Conservation (phyloP, 1,140 invertebrate genomes). For the Argopecten irradians region DNA sequence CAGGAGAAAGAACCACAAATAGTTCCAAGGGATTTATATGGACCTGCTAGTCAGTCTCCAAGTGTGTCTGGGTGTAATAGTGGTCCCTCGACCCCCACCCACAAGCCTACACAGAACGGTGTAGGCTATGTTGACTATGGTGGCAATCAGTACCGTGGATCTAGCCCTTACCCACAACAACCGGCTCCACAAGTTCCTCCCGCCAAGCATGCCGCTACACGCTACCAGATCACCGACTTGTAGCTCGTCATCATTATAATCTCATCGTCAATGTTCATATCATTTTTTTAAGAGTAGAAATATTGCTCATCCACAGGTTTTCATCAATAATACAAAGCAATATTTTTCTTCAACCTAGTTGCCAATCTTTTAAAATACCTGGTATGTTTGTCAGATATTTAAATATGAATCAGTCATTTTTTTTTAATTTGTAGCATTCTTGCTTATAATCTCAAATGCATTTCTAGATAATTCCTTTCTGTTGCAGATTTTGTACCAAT, state of each 20-base stretch:
- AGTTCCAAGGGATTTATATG: slow-evolving; percentile 8
- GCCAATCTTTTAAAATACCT: no score
- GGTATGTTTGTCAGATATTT: no score
- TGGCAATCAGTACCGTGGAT: slow-evolving; percentile 36
- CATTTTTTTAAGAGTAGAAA: background rate
- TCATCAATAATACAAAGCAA: background rate
- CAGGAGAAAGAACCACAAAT: background rate
- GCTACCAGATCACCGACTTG: slow-evolving; percentile 51
- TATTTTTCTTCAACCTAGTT: background rate
- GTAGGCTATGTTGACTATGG: slow-evolving; percentile 37
- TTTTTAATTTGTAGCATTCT: no score
- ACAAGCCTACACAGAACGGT: background rate
- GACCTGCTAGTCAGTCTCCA: background rate
- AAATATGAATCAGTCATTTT: no score
- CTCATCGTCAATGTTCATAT: background rate
- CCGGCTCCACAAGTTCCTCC: slow-evolving; percentile 42
- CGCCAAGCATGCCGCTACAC: slow-evolving; percentile 32
- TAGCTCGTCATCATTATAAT: slow-evolving; percentile 18
- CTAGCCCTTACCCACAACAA: slow-evolving; percentile 39
- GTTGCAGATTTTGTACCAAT: no score
- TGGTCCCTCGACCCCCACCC: background rate
- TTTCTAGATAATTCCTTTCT: no score
- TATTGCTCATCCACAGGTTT: background rate
- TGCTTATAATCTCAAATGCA: no score
- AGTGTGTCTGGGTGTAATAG: background rate